Base-by-base conservation (phyloP, 2,888 invertebrate genomes). In the Latheticus oryzae region DNA sequence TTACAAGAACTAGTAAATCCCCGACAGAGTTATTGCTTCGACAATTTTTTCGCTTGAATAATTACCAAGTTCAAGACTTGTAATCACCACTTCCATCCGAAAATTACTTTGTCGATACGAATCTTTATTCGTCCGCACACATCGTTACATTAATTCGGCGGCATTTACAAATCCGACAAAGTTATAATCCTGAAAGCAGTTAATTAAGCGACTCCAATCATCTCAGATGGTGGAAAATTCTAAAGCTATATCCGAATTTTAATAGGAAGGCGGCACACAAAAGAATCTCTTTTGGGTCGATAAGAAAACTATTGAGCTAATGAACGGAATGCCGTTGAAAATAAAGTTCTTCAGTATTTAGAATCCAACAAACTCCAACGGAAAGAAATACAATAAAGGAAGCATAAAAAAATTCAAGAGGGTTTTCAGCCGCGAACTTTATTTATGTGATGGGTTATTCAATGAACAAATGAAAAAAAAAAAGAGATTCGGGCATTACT, bases 91-190 rank as follows among this genome's bases (percentile, higher is more conserved):
- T 38, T 26, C 23, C 21, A 17, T 16, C 12, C 24, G 38, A 11
- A 51, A 38, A 51, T 38, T 38, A 51, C 38, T 38, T 40, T 38
- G 28, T 38, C 32, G 40, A 40, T 51, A 51, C 26, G 13, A 40
- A 51, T 51, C 51, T 51, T 15, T 42, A 42, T 16, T 42, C 9
- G 16, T 23, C 19, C 32, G 35, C 23, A 37, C 13, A 45, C 33
- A 45, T 45, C 45, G 45, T 43, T 45, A 30, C 45, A 13, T 45
- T 45, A 45, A 32, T 30, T 33, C 26, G 21, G n/a, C 11, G 32
- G 11, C 45, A 32, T 45, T 43, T 43, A 43, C 26, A 23, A 19
- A 30, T 13, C 17, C 30, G 11, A 45, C 15, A 33, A 28, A 17
- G 9, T 19, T 32, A 40, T 23, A 40, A 40, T 40, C 40, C 24